Percentiles rank a stretch among this genome's conserved stretches.
Conservation (phyloP, 2,113 vertebrate genomes). For the Phaethon lepturus region DNA sequence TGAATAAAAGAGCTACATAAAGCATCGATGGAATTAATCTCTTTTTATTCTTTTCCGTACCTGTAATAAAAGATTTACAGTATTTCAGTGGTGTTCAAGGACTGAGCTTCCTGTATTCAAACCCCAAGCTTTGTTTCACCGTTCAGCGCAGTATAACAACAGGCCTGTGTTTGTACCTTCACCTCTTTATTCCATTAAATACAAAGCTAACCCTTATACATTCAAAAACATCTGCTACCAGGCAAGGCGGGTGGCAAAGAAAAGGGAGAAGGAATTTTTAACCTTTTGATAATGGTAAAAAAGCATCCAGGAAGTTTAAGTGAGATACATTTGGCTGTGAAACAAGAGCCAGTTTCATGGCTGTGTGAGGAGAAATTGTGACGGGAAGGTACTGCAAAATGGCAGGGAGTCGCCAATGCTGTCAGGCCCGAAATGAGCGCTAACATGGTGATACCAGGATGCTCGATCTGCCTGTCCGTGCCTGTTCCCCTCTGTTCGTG, state of each 20-base stretch:
- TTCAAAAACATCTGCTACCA: not conserved
- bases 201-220: not conserved
- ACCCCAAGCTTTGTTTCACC: not conserved
- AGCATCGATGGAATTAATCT: not conserved
- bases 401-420: not conserved
- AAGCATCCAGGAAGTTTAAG: not conserved
- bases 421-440: not conserved
- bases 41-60: not conserved
- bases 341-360: not conserved
- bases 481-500: not conserved
- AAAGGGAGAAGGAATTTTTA: not conserved
- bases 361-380: not conserved
- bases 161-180: not conserved
- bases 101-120: not conserved
- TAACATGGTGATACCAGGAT: not conserved
- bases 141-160: not conserved
- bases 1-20: not conserved
- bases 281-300: not conserved
- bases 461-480: accelerated
- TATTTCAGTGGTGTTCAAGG: not conserved
- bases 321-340: not conserved
- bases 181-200: not conserved
- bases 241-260: not conserved
- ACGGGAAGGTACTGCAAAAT: not conserved
- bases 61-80: not conserved